phyloP scores from a whole-genome alignment of 2,797 vertebrate genomes.

The Ceryle rudis region DNA sequence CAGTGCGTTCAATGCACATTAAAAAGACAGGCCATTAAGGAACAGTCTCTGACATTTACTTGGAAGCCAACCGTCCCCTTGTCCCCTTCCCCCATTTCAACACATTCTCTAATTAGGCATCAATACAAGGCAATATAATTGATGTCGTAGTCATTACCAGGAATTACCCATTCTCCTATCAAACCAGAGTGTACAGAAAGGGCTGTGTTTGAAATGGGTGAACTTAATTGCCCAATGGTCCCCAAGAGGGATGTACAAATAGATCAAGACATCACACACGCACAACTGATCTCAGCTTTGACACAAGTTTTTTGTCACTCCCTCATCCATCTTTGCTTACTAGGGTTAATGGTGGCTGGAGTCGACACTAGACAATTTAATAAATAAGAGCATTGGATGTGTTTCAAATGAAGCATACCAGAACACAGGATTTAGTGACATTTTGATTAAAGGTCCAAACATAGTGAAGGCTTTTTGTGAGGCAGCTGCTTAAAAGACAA shows the following conservation, averaged over 20 bases:
- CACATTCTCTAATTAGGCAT: constrained; percentile 79
- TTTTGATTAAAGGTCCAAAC: constrained; percentile 68
- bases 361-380: constrained; percentile 49
- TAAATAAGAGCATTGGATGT: constrained; percentile 56
- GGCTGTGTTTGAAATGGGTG: constrained; percentile 71
- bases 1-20: constrained; percentile 57
- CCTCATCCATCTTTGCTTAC: constrained; percentile 73
- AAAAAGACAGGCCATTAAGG: constrained; percentile 75
- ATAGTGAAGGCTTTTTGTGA: constrained; percentile 39
- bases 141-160: constrained; percentile 80
- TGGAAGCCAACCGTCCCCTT: constrained; percentile 25
- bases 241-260: constrained; percentile 77
- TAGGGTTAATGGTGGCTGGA: constrained; percentile 57
- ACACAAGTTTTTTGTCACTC: constrained; percentile 72
- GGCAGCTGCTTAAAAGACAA: constrained; percentile 70
- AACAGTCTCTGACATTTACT: constrained; percentile 74
- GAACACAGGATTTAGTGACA: constrained; percentile 50
- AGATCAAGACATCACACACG: constrained; percentile 80
- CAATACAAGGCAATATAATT: constrained; percentile 78
- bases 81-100: constrained; percentile 67
- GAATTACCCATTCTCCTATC: constrained; percentile 78
- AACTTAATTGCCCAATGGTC: constrained; percentile 76
- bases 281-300: constrained; percentile 36
- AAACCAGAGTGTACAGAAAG: constrained; percentile 62
- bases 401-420: constrained; percentile 65